Conservation (phyloP, 2,888 invertebrate genomes). For the Salticus scenicus region DNA sequence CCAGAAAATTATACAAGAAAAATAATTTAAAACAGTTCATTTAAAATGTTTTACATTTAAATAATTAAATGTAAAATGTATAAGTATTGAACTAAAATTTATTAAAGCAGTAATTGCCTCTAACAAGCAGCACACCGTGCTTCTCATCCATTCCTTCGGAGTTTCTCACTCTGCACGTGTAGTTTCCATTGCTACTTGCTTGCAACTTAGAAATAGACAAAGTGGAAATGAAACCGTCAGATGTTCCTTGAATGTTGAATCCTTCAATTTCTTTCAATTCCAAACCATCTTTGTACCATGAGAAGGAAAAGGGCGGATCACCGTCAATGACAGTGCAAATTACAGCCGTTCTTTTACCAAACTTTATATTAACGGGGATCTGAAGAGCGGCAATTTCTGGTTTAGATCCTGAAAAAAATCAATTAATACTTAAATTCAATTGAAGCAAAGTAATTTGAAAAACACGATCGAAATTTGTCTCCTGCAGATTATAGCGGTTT, state of each 20-base stretch:
- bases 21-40: not conserved
- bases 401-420: no score
- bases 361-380: conserved; percentile 20
- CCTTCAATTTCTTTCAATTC: not conserved
- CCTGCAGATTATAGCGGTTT: no score
- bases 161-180: conserved; percentile 51
- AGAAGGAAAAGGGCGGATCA: conserved; percentile 21
- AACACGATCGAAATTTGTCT: no score
- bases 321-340: conserved; percentile 10
- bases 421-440: no score
- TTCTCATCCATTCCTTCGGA: conserved; percentile 32
- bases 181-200: conserved; percentile 32
- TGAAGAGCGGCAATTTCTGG: conserved; percentile 39
- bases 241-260: not conserved
- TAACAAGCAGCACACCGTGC: not conserved
- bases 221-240: not conserved
- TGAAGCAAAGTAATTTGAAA: not conserved
- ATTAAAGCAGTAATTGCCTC: no score
- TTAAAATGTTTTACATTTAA: no score
- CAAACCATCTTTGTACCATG: conserved; percentile 30
- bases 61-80: not conserved
- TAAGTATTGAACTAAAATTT: not conserved
- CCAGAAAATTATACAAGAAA: not conserved
- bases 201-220: not conserved
- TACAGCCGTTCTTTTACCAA: conserved; percentile 13